Evolutionary conservation across 2,888 invertebrate species (phyloP).

Genomic region (Pterostichus niger): DNA sequence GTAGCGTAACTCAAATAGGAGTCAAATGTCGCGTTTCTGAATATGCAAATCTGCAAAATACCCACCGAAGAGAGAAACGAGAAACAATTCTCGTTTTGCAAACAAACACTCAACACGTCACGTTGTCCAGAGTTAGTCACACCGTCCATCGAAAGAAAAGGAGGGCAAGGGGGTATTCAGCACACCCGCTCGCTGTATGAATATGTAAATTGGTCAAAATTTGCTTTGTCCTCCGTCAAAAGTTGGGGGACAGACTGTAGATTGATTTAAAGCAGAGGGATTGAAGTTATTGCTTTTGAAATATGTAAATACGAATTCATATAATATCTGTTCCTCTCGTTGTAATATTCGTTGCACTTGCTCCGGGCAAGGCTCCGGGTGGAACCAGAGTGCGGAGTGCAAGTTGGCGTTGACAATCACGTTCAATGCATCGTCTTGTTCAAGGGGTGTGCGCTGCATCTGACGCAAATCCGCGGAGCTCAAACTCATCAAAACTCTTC

Average conservation of each 20-base stretch:
- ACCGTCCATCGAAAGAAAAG: not conserved
- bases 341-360: constrained; percentile 37
- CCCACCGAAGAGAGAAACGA: not conserved
- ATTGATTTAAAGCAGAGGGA: constrained; percentile 72
- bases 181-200: constrained; percentile 68
- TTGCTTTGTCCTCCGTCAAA: constrained; percentile 72
- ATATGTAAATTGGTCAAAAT: constrained; percentile 74
- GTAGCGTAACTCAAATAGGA: not conserved
- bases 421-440: constrained; percentile 47
- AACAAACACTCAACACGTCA: constrained; percentile 11
- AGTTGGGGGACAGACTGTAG: constrained; percentile 70
- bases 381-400: constrained; percentile 22
- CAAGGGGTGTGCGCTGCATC: not conserved
- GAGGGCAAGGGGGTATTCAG: not conserved
- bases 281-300: constrained; percentile 70
- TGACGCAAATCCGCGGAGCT: constrained; percentile 30
- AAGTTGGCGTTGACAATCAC: constrained; percentile 49
- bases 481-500: no score
- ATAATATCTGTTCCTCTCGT: constrained; percentile 43
- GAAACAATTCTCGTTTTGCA: constrained; percentile 3
- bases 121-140: constrained; percentile 12
- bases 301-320: constrained; percentile 70
- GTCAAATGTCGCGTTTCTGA: not conserved
- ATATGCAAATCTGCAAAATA: no score
- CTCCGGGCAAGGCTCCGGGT: constrained; percentile 19